Percentiles rank a stretch among this genome's conserved stretches.
phyloP scores from a whole-genome alignment of 2,113 vertebrate genomes.

The Limnothrissa miodon region DNA sequence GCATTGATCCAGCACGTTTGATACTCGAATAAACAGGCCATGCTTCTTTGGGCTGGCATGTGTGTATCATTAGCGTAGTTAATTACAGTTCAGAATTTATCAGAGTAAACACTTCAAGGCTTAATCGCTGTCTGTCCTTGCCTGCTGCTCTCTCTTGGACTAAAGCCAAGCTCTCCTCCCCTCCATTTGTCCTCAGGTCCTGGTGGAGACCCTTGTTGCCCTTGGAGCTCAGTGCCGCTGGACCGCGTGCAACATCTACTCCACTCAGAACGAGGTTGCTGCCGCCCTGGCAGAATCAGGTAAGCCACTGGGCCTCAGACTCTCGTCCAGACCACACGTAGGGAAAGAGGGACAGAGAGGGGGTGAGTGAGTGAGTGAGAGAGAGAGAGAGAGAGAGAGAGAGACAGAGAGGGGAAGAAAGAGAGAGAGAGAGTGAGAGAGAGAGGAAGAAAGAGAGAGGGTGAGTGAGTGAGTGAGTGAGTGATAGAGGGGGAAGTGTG shows the following conservation, averaged over 20 bases:
- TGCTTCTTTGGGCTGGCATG: neutral
- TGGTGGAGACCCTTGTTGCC: conserved; percentile 95
- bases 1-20: neutral
- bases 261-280: conserved; percentile 96
- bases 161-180: neutral
- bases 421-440: neutral
- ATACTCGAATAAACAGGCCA: neutral
- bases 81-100: neutral
- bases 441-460: neutral
- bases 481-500: neutral
- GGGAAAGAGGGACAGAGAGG: neutral
- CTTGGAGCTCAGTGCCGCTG: conserved; percentile 97
- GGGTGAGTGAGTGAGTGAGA: too few species aligned
- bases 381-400: neutral
- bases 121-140: neutral
- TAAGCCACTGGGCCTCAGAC: conserved; percentile 53
- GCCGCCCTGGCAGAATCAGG: conserved; percentile 92
- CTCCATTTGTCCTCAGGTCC: conserved; percentile 72
- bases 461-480: neutral
- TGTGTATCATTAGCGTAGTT: neutral
- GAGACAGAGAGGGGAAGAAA: too few species aligned
- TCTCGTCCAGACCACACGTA: neutral
- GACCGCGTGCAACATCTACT: conserved; percentile 98
- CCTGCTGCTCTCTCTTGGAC: neutral
- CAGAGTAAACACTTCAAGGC: neutral